Evolutionary conservation across 30 jellyfish, hydroid and myxozoan species (phyloP).

Genomic region (Nemopilema nomurai): DNA sequence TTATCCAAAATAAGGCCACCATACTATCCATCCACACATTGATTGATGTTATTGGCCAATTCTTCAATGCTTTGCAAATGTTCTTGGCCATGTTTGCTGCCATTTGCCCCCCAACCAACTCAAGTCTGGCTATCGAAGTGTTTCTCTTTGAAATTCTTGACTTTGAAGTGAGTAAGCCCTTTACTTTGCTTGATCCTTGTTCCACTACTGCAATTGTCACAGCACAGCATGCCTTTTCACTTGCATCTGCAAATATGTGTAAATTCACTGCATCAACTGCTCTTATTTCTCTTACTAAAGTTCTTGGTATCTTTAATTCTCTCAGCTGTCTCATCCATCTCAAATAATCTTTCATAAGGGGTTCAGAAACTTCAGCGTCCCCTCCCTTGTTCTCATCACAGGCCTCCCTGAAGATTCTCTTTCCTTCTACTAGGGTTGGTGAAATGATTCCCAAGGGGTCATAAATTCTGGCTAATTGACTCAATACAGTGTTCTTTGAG

Average conservation of each 20-base stretch:
- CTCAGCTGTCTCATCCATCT: constrained; percentile 46
- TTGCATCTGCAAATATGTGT: constrained; percentile 73
- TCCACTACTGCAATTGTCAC: constrained; percentile 56
- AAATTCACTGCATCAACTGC: constrained; percentile 39
- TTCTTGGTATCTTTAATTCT: constrained; percentile 57
- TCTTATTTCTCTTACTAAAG: constrained; percentile 15
- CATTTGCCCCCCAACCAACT: constrained; percentile 66
- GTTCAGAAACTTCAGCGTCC: constrained; percentile 4
- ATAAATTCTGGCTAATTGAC: constrained; percentile 17
- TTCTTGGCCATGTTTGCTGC: constrained; percentile 62
- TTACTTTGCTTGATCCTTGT: constrained; percentile 33
- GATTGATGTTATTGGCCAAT: constrained; percentile 13
- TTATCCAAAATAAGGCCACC: constrained; percentile 34
- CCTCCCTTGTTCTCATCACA: constrained; percentile 36
- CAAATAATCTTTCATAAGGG: constrained; percentile 7
- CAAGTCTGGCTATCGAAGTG: constrained; percentile 74
- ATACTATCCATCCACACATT: constrained; percentile 51
- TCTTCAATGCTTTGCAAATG: constrained; percentile 25
- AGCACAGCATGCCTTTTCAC: constrained; percentile 55
- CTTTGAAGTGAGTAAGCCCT: constrained; percentile 54
- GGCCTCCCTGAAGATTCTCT: constrained; percentile 45
- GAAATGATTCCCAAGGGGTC: constrained; percentile 39
- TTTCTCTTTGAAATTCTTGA: constrained; percentile 61
- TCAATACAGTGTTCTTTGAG: constrained; percentile 22
- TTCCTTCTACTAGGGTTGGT: constrained; percentile 52